Evolutionary conservation across 2,888 invertebrate species (phyloP).

Genomic region (Oxyteleia sp.): DNA sequence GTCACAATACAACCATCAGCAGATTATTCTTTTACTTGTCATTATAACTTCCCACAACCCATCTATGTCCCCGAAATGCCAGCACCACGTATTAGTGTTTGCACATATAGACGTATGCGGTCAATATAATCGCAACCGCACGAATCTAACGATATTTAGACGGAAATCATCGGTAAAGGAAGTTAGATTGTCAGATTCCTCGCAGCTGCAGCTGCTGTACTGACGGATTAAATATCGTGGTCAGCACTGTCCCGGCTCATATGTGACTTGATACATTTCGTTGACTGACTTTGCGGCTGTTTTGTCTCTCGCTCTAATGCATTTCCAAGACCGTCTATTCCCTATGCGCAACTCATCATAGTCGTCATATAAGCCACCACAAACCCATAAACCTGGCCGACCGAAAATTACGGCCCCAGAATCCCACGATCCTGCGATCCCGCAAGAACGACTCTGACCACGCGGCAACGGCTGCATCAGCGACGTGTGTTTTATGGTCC

Average conservation of each 20-base stretch:
- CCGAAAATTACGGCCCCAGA: slow-evolving; percentile 81
- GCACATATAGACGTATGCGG: slow-evolving; percentile 46
- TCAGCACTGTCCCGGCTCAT: slow-evolving; percentile 43
- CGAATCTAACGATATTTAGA: slow-evolving; percentile 75
- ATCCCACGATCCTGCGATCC: slow-evolving; percentile 68
- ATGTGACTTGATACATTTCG: slow-evolving; percentile 70
- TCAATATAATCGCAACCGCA: slow-evolving; percentile 29
- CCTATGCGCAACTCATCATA: slow-evolving; percentile 67
- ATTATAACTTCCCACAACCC: too few species aligned
- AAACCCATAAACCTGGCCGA: slow-evolving; percentile 81
- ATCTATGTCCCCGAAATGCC: neutral
- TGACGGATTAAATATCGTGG: slow-evolving; percentile 65
- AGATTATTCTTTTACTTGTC: neutral
- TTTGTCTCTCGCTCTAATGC: slow-evolving; percentile 63
- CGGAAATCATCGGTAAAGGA: slow-evolving; percentile 47
- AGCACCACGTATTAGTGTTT: slow-evolving; percentile 11
- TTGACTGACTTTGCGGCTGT: slow-evolving; percentile 72
- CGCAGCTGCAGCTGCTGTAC: slow-evolving; percentile 28
- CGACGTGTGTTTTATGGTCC: slow-evolving; percentile 74
- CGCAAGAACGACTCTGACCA: slow-evolving; percentile 75
- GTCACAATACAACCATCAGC: too few species aligned
- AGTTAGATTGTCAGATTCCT: slow-evolving; percentile 44
- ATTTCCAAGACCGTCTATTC: slow-evolving; percentile 52
- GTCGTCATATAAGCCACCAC: slow-evolving; percentile 73
- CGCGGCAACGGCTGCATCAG: slow-evolving; percentile 50